These are phyloP conservation scores for Lanius collurio DNA, from an alignment of 2,113 vertebrate species.

Conservation along the genomic window DNA sequence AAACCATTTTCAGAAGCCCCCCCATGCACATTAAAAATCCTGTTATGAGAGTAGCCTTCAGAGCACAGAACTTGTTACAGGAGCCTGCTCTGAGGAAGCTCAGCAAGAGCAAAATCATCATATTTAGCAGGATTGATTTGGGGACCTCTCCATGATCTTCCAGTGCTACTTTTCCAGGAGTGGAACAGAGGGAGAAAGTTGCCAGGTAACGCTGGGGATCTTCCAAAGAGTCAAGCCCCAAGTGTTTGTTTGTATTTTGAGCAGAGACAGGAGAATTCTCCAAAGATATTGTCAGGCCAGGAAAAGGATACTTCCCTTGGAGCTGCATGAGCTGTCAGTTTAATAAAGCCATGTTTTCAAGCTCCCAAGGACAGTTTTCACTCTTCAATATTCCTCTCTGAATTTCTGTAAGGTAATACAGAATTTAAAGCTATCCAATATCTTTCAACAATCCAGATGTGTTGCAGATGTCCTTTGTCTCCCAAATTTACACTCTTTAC, in stretches of 20 bases:
- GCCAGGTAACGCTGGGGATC: not conserved
- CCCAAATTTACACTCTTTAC: not conserved
- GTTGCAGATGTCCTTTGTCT: not conserved
- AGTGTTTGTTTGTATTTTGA: not conserved
- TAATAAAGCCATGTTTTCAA: not conserved
- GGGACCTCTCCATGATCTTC: not conserved
- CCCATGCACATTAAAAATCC: not conserved
- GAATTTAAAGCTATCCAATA: not conserved
- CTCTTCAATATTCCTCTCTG: not conserved
- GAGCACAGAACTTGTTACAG: accelerated
- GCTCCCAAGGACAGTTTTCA: not conserved
- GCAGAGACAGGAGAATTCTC: not conserved
- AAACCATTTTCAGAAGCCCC: not conserved
- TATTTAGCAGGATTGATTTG: not conserved
- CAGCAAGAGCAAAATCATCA: not conserved
- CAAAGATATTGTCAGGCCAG: not conserved
- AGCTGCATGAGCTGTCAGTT: not conserved
- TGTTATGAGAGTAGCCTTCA: not conserved
- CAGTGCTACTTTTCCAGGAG: not conserved
- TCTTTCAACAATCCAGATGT: not conserved
- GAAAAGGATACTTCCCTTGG: not conserved
- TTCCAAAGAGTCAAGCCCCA: not conserved
- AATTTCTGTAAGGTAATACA: not conserved
- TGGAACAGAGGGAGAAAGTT: not conserved
- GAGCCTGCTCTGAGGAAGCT: not conserved